Conservation (phyloP, 1,140 invertebrate genomes). For the Trichonephila inaurata region DNA sequence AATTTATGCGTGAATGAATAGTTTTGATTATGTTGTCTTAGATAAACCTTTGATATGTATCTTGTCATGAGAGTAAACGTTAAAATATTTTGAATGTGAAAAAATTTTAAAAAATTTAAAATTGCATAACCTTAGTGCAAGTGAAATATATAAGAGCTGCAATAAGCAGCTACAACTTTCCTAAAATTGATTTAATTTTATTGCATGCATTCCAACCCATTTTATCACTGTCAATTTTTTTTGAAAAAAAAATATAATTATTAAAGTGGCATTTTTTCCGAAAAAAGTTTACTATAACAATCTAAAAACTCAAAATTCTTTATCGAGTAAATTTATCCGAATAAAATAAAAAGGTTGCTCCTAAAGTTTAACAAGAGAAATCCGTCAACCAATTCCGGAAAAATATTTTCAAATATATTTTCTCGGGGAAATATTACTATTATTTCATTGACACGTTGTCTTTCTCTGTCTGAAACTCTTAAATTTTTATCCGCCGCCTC, state of each 20-base stretch:
- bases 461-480: background rate
- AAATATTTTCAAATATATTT: constrained; percentile 30
- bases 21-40: no score
- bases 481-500: constrained; percentile 11
- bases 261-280: background rate
- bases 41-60: no score
- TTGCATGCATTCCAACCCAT: background rate
- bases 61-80: no score
- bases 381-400: background rate
- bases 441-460: constrained; percentile 62
- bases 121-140: no score
- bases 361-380: background rate
- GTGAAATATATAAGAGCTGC: no score
- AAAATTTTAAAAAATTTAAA: no score
- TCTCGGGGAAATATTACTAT: constrained; percentile 44
- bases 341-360: background rate
- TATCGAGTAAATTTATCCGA: background rate
- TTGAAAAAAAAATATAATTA: background rate
- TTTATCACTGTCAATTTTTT: background rate
- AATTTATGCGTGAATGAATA: no score
- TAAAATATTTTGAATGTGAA: no score
- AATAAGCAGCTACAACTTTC: no score
- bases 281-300: no score
- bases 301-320: background rate
- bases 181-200: background rate